A percentile compares a stretch with the other conserved stretches of the same genome.
These are phyloP conservation scores for Pseudochirops corinnae DNA, from an alignment of 2,797 vertebrate genomes.

Conservation along the genomic window DNA sequence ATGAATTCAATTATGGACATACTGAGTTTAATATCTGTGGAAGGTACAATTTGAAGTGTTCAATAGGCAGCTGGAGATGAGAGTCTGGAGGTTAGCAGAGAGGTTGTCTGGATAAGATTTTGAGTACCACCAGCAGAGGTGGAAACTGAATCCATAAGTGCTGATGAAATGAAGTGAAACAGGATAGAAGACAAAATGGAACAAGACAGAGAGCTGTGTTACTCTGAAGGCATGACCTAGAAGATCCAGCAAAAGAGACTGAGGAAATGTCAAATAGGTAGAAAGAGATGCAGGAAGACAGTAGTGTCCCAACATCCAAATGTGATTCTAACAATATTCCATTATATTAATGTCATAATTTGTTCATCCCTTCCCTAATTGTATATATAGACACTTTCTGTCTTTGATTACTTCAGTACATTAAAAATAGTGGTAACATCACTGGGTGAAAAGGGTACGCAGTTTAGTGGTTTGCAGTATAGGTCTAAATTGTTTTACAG, in stretches of 20 bases:
- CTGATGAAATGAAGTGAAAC: not conserved
- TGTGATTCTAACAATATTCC: not conserved
- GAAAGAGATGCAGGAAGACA: not conserved
- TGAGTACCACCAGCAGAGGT: not conserved
- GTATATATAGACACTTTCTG: not conserved
- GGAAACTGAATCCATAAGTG: not conserved
- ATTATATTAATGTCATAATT: not conserved
- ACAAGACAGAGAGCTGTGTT: not conserved
- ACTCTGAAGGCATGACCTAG: not conserved
- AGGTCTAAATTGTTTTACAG: not conserved
- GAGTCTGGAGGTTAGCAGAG: not conserved
- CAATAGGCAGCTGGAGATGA: not conserved
- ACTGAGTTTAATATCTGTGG: not conserved
- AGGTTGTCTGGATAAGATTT: not conserved
- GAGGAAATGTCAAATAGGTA: not conserved
- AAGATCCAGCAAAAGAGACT: not conserved
- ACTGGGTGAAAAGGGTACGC: not conserved
- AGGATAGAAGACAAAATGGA: not conserved
- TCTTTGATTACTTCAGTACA: not conserved
- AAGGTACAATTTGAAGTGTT: not conserved
- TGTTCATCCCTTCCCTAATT: not conserved
- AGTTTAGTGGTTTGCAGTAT: not conserved
- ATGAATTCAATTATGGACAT: not conserved
- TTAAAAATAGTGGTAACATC: not conserved
- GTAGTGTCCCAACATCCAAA: not conserved